Evolutionary conservation across 2,888 invertebrate genomes (phyloP), one percentile per base, ranked within the genome.

Genomic region (Cataglyphis rosenhaueri): DNA sequence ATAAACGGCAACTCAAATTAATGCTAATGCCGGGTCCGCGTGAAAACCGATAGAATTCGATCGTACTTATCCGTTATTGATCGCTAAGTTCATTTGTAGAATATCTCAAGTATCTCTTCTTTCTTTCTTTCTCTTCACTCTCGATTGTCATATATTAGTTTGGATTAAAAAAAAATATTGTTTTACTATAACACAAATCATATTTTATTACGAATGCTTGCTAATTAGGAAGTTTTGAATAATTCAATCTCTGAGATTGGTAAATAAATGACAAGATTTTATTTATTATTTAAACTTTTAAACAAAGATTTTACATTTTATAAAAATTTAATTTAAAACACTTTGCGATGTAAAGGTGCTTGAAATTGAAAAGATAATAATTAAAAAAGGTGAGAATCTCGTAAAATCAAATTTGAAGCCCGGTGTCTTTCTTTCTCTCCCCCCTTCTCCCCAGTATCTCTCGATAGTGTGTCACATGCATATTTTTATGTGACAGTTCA

Each of bases 1-100:
- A 93, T 92, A 92, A 93, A 92, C 92, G 90, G 90, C 91, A 92
- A 92, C 92, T 92, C 93, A 92, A 92, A 92, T 92, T 93, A 92
- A 92, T 93, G 92, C 92, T 92, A 92, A 92, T 92, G 91, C 91
- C 90, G 85, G 84, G 85, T 89, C 86, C 87, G 89, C 91, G 90
- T 92, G 92, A 91, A 86, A 92, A 91, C 91, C 91, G 92, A 91
- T 92, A 92, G 85, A 86, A 84, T 75, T 85, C 85, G 81, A 74
- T 78, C 29, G 15, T 32, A 52, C 25, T 18, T 52, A 65, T 52
- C 35, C 64, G 38, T 55, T 32, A 29, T n/a, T 12, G 21, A 29
- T 71, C 21, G 41, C 9, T 25, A 15, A 15, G 32, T 21, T 59
- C 29, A 21, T 25, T 21, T 32, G 29, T 15, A 35, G 0, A 73